A percentile compares a stretch with the other conserved stretches of the same genome.
These are phyloP conservation scores for Xestobium rufovillosum DNA, from an alignment of 2,888 invertebrate genomes.

Conservation along the genomic window DNA sequence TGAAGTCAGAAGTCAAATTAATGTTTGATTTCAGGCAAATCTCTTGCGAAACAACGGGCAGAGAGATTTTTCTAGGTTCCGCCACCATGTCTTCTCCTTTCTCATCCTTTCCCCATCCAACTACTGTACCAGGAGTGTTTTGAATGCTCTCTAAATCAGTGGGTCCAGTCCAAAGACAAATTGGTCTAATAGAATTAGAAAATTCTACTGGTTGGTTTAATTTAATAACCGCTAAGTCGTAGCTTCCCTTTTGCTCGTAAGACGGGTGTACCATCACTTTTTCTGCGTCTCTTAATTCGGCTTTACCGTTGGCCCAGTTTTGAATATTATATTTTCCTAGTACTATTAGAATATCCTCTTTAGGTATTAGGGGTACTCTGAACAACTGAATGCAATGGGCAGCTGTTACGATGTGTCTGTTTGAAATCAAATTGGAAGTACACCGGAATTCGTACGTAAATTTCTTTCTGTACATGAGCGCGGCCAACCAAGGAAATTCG, in stretches of 20 bases:
- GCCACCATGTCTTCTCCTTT: constrained; percentile 40
- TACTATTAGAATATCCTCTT: constrained; percentile 33
- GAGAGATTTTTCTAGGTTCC: constrained; percentile 46
- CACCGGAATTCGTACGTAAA: constrained; percentile 33
- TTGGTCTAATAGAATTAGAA: constrained; percentile 44
- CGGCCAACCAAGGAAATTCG: constrained; percentile 35
- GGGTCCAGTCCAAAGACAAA: constrained; percentile 49
- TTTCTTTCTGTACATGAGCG: constrained; percentile 28
- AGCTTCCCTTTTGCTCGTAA: constrained; percentile 27
- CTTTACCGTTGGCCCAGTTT: constrained; percentile 31
- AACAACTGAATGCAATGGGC: constrained; percentile 33
- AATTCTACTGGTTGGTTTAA: constrained; percentile 40
- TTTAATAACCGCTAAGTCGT: constrained; percentile 14
- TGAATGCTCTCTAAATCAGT: constrained; percentile 33
- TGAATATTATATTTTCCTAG: constrained; percentile 32
- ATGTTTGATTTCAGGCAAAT: constrained; percentile 49
- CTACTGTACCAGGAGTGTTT: constrained; percentile 46
- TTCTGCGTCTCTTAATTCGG: constrained; percentile 38
- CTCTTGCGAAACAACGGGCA: constrained; percentile 51
- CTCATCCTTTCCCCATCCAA: constrained; percentile 53
- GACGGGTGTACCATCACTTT: constrained; percentile 27
- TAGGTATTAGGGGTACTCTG: constrained; percentile 25
- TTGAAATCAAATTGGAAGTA: constrained; percentile 33
- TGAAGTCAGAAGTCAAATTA: constrained; percentile 38
- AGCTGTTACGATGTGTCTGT: constrained; percentile 35